Evolutionary conservation across 2,113 vertebrate species (phyloP).

Genomic region (Aspiorhynchus laticeps): DNA sequence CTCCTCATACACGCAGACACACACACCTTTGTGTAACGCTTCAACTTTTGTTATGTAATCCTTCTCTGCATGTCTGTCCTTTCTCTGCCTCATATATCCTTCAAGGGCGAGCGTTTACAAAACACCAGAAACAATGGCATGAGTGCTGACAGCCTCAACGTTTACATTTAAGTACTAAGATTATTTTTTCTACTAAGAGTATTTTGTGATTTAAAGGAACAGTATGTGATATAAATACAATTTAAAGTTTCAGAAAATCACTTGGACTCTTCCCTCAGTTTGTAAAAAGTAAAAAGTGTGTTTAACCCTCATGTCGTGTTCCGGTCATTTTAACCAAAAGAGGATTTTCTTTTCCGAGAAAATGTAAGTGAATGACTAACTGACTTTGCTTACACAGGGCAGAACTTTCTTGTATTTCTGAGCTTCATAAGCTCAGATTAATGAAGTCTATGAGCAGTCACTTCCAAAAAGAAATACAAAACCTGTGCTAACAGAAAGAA

Average conservation of each 20-base stretch:
- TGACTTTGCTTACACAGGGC: too few species aligned
- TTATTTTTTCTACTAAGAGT: not conserved
- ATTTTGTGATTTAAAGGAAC: not conserved
- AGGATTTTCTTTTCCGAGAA: too few species aligned
- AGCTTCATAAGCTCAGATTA: too few species aligned
- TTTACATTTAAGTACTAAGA: not conserved
- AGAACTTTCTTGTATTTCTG: too few species aligned
- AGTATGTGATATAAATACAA: not conserved
- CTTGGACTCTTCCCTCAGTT: not conserved
- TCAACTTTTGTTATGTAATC: conserved; percentile 27
- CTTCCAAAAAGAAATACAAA: not conserved
- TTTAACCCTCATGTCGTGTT: not conserved
- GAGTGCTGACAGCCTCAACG: not conserved
- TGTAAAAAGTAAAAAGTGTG: not conserved
- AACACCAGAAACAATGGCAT: conserved; percentile 17
- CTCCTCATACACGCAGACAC: not conserved
- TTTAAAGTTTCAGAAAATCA: not conserved
- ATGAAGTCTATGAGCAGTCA: too few species aligned
- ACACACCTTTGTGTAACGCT: conserved; percentile 15
- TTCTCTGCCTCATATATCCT: conserved; percentile 8
- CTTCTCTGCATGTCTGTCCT: conserved; percentile 28
- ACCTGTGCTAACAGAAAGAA: not conserved
- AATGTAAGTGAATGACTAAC: too few species aligned
- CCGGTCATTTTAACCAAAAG: too few species aligned
- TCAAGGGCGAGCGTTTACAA: conserved; percentile 32